Evolutionary conservation across 2,888 invertebrate species (phyloP).

Genomic region (Polydesmus complanatus): DNA sequence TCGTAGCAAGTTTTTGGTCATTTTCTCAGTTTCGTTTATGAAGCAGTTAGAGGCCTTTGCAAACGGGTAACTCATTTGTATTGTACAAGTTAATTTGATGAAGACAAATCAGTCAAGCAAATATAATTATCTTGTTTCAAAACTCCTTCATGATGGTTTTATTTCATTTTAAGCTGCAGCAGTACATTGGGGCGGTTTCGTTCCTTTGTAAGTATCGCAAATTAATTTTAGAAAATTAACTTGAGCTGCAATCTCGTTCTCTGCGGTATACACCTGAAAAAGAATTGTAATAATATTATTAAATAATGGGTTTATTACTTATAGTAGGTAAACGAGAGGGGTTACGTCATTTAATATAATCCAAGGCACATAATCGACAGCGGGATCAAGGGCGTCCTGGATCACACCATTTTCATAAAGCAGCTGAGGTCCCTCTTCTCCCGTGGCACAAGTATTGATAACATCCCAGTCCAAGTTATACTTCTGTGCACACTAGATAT

Average conservation of each 20-base stretch:
- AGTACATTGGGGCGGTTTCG: background rate
- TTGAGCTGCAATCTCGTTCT: background rate
- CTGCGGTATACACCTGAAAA: constrained; percentile 3
- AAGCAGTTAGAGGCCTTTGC: too few species aligned
- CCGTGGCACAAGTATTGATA: constrained; percentile 22
- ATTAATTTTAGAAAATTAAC: constrained; percentile 5
- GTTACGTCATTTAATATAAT: constrained; percentile 24
- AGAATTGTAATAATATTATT: too few species aligned
- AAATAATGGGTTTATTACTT: too few species aligned
- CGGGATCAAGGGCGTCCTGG: constrained; percentile 22
- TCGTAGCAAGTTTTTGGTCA: too few species aligned
- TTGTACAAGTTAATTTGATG: too few species aligned
- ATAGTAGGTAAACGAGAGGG: too few species aligned
- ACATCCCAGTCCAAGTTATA: constrained; percentile 21
- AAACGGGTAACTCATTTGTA: too few species aligned
- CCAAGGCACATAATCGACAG: constrained; percentile 26
- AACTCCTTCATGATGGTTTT: too few species aligned
- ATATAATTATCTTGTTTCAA: too few species aligned
- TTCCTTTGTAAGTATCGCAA: background rate
- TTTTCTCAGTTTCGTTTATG: too few species aligned
- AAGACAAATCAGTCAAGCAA: too few species aligned
- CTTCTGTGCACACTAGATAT: constrained; percentile 20
- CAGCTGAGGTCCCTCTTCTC: constrained; percentile 21
- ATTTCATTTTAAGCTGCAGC: too few species aligned
- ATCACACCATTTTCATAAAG: constrained; percentile 23